A percentile compares a stretch with the other conserved stretches of the same genome.
Conservation (phyloP, 2,797 vertebrate species). For the Thalassophryne amazonica region DNA sequence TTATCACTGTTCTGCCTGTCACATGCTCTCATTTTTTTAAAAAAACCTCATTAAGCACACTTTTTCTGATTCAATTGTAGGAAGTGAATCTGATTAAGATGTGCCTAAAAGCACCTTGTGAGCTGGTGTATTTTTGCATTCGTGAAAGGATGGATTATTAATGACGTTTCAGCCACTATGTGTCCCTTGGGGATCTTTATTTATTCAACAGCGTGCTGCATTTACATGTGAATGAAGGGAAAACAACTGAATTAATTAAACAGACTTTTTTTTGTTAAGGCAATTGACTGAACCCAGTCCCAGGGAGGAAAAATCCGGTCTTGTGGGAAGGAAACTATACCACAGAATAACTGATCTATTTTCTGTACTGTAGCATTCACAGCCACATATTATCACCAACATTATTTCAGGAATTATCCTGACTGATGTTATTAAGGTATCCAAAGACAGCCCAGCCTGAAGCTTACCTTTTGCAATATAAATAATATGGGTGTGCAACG, state of each 20-base stretch:
- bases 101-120: not conserved
- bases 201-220: slow-evolving; percentile 5
- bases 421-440: not conserved
- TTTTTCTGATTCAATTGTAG: not conserved
- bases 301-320: slow-evolving; percentile 19
- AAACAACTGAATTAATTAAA: slow-evolving; percentile 34
- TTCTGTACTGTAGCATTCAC: not conserved
- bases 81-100: not conserved
- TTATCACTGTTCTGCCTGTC: not conserved
- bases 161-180: not conserved
- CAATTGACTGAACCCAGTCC: slow-evolving; percentile 16
- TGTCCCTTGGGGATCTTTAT: not conserved
- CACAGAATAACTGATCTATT: not conserved
- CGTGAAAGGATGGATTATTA: not conserved
- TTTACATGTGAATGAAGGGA: slow-evolving; percentile 11
- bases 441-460: slow-evolving; percentile 10
- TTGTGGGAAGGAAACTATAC: not conserved
- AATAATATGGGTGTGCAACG: too few relatives aligned
- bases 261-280: slow-evolving; percentile 13
- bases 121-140: not conserved
- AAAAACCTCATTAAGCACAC: too few relatives aligned
- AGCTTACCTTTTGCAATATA: not conserved
- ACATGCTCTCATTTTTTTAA: not conserved
- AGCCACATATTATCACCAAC: not conserved
- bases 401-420: not conserved